Base-by-base conservation (phyloP, 2,888 invertebrate genomes). In the Callimorpha dominula region DNA sequence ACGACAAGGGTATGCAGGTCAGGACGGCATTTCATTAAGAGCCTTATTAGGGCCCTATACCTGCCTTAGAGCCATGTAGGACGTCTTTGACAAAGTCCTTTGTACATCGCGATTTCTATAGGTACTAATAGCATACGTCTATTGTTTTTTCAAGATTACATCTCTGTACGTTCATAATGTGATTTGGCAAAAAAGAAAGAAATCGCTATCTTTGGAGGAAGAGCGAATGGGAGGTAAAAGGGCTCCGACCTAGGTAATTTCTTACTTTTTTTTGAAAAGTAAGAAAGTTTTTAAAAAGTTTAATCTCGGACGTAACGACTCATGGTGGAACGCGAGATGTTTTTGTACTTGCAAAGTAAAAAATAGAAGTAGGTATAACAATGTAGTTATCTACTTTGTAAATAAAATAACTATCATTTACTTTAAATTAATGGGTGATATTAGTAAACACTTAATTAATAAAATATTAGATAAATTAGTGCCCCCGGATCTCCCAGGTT, bases 1-100 rank as follows among this genome's bases (percentile, higher is more conserved):
- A 54, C 68, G 64, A 68, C 68, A 64, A 57, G 68, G 52, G 57
- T 49, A 72, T 68, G 57, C 72, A 57, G 65, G 68, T 50, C 49
- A 12, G 0, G 46, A 50, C 46, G 65, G 31, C 15, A 65, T 65
- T 60, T 14, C 0, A 65, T 65, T 31, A 9, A 17, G 50, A 31
- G 50, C 65, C 49, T 20, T 65, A 65, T 50, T 65, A 9, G 65
- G 65, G 31, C 31, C n/a, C n/a, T n/a, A n/a, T 65, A 65, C 31
- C 65, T 65, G 65, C 49, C 49, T 50, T 46, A 9, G 6, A 46
- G 43, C 31, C 31, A 1, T 65, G 31, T 50, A 31, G 20, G 31
- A 50, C 31, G 49, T 40, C 65, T 65, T 49, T 65, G 31, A 49
- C 14, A 65, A 49, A 31, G 31, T 65, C 31, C 31, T 14, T 57